A percentile compares a stretch with the other conserved stretches of the same genome.
These are phyloP conservation scores for Oreamnos americanus DNA, from an alignment of 2,113 vertebrate genomes.

Conservation along the genomic window DNA sequence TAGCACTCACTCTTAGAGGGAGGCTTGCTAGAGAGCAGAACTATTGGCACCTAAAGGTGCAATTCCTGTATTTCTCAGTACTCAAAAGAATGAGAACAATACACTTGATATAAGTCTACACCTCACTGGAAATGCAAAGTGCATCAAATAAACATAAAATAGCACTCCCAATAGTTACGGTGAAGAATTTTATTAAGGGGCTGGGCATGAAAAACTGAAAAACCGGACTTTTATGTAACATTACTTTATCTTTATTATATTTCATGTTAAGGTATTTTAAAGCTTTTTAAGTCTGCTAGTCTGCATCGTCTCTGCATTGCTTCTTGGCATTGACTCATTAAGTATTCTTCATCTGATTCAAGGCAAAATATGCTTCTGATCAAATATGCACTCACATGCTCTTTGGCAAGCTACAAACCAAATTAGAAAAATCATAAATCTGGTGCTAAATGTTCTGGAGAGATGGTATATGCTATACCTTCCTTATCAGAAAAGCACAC, in stretches of 20 bases:
- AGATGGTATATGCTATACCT: constrained; percentile 69
- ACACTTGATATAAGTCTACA: background rate
- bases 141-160: background rate
- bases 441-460: constrained; percentile 40
- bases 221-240: background rate
- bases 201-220: background rate
- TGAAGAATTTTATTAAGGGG: background rate
- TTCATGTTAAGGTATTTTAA: constrained; percentile 25
- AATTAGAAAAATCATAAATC: constrained; percentile 55
- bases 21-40: background rate
- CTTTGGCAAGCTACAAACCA: constrained; percentile 70
- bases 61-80: background rate
- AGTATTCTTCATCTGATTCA: constrained; percentile 69
- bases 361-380: constrained; percentile 76
- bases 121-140: background rate
- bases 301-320: constrained; percentile 36
- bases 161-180: background rate
- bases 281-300: background rate
- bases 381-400: constrained; percentile 65
- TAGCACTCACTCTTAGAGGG: background rate
- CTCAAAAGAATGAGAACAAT: background rate
- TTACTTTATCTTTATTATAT: constrained; percentile 1
- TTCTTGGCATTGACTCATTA: constrained; percentile 68
- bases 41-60: background rate
- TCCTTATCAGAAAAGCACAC: constrained; percentile 60